Conservation (phyloP, 2,888 invertebrate species). For the Nebria brevicollis region DNA sequence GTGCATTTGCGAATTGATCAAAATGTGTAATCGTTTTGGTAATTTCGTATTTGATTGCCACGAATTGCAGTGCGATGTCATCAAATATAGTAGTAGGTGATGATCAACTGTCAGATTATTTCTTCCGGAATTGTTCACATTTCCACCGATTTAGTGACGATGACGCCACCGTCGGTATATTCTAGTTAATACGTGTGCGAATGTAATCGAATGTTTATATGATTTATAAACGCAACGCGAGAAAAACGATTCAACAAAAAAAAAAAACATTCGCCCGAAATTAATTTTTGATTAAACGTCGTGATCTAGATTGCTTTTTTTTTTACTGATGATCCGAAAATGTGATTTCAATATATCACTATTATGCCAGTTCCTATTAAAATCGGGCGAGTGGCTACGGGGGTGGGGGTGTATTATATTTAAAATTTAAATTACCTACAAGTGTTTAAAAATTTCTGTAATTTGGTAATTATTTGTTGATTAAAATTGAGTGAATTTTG, state of each 20-base stretch:
- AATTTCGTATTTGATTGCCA: not conserved
- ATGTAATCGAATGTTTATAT: slow-evolving; percentile 11
- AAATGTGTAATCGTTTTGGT: not conserved
- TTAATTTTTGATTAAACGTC: slow-evolving; percentile 10
- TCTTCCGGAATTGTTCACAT: slow-evolving; percentile 33
- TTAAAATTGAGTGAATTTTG: too few species aligned
- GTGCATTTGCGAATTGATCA: not conserved
- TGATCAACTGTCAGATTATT: slow-evolving; percentile 37
- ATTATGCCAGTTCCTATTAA: not conserved
- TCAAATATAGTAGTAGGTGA: not conserved
- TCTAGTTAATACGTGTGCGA: slow-evolving; percentile 10
- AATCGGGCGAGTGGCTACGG: too few species aligned
- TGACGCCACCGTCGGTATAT: not conserved
- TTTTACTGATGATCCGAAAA: not conserved
- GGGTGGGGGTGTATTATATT: too few species aligned
- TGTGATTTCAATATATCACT: not conserved
- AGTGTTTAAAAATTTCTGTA: too few species aligned
- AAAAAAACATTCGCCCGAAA: slow-evolving; percentile 2
- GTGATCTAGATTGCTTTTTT: not conserved
- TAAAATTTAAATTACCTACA: too few species aligned
- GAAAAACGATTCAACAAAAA: not conserved
- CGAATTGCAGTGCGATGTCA: not conserved
- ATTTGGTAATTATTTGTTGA: not conserved
- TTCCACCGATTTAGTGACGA: not conserved
- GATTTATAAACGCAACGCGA: slow-evolving; percentile 11